Percentiles rank a stretch among this genome's conserved stretches.
Conservation (phyloP, 2,113 vertebrate species). For the Choloepus hoffmanni region DNA sequence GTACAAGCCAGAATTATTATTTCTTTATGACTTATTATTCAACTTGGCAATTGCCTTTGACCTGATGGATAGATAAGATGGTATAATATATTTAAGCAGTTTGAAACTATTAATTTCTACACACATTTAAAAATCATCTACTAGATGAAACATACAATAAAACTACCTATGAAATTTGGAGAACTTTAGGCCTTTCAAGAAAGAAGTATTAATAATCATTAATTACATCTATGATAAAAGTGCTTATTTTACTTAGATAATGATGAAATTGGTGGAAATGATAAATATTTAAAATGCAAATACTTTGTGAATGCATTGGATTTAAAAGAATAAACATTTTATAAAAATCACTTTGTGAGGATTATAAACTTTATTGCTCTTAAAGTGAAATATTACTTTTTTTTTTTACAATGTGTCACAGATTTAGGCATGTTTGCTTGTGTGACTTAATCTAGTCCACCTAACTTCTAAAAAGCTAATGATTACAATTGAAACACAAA, state of each 20-base stretch:
- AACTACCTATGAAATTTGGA: constrained; percentile 85
- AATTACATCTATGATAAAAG: constrained; percentile 79
- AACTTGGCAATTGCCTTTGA: constrained; percentile 86
- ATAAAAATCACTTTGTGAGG: constrained; percentile 68
- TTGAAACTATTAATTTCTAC: constrained; percentile 85
- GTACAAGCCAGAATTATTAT: constrained; percentile 87
- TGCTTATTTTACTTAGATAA: constrained; percentile 72
- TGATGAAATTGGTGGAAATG: constrained; percentile 65
- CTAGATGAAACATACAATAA: constrained; percentile 78
- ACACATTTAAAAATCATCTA: constrained; percentile 79
- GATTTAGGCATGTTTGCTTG: constrained; percentile 37
- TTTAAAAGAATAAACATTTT: constrained; percentile 79
- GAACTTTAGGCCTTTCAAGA: constrained; percentile 76
- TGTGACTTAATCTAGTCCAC: background rate
- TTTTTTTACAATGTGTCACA: constrained; percentile 18
- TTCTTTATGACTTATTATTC: constrained; percentile 89
- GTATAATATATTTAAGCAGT: constrained; percentile 83
- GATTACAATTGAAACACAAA: constrained; percentile 55
- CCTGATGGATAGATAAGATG: constrained; percentile 82
- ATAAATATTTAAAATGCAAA: constrained; percentile 65
- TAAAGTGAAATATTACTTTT: constrained; percentile 64
- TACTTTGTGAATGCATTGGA: constrained; percentile 75
- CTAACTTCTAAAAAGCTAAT: constrained; percentile 39
- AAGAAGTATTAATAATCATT: constrained; percentile 71
- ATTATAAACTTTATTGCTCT: constrained; percentile 80